phyloP scores from a whole-genome alignment of 2,113 vertebrate genomes.

The Nansenia antarctica region DNA sequence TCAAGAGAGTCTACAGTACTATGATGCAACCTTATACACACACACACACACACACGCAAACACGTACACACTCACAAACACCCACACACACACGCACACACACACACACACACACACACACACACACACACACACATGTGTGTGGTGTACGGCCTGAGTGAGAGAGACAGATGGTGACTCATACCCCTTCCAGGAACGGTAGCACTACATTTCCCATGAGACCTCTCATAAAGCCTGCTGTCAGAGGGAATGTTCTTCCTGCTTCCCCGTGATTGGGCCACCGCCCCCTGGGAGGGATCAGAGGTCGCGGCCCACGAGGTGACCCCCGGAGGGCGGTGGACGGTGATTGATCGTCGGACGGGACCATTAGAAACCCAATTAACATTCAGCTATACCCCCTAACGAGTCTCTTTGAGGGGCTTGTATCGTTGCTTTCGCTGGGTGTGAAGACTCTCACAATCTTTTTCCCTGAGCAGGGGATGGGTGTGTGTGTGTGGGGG shows the following conservation, averaged over 20 bases:
- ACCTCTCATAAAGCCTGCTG: slow-evolving; percentile 64
- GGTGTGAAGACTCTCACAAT: no score
- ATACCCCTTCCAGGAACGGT: slow-evolving; percentile 63
- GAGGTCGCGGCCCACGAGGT: slow-evolving; percentile 45
- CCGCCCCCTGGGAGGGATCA: slow-evolving; percentile 58
- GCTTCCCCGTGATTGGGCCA: slow-evolving; percentile 64
- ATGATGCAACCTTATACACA: no score
- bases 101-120: neutral
- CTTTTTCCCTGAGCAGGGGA: no score
- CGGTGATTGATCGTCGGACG: neutral
- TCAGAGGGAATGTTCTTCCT: slow-evolving; percentile 70
- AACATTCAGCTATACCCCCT: neutral
- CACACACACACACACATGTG: slow-evolving; percentile 31
- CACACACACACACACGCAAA: slow-evolving; percentile 3
- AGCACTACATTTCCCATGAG: slow-evolving; percentile 78
- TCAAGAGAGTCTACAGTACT: no score
- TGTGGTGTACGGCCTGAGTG: slow-evolving; percentile 51
- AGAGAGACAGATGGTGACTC: slow-evolving; percentile 71
- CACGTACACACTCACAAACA: slow-evolving; percentile 22
- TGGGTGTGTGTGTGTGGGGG: no score
- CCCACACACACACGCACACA: slow-evolving; percentile 26
- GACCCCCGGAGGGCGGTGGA: slow-evolving; percentile 36
- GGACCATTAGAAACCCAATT: neutral
- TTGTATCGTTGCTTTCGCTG: no score
- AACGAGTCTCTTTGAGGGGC: no score